These are phyloP conservation scores for Lepidurus arcticus DNA, from an alignment of 1,140 invertebrate species.

Conservation along the genomic window DNA sequence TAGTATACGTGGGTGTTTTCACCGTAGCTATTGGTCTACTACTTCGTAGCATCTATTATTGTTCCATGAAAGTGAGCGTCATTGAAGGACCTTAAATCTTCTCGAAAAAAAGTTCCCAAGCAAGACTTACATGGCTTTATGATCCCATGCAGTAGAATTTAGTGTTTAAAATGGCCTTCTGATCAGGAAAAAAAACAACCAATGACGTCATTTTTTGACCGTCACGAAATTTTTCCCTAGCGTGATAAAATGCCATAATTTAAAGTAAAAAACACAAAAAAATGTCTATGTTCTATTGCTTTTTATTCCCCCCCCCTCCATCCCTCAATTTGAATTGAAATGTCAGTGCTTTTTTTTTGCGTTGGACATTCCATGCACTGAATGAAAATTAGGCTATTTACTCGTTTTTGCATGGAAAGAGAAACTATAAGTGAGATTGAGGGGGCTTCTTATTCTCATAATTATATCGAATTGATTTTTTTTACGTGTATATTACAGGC, in stretches of 20 bases:
- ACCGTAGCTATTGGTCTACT: conserved; percentile 64
- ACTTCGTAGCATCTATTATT: conserved; percentile 76
- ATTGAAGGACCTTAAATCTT: conserved; percentile 63
- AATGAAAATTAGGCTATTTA: background rate
- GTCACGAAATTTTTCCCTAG: background rate
- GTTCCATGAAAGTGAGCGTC: conserved; percentile 79
- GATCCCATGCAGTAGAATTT: background rate
- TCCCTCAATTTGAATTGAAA: background rate
- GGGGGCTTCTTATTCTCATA: conserved; percentile 4
- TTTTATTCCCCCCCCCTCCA: background rate
- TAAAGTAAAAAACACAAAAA: background rate
- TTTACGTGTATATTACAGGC: conserved; percentile 22
- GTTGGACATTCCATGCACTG: conserved; percentile 7
- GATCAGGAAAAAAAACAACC: background rate
- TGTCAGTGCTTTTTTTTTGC: background rate
- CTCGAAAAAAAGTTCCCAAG: background rate
- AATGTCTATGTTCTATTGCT: background rate
- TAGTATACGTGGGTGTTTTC: conserved; percentile 74
- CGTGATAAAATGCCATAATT: background rate
- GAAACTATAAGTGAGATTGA: background rate
- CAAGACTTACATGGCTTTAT: background rate
- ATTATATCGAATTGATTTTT: background rate
- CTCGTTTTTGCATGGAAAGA: background rate
- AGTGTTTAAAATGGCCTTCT: background rate
- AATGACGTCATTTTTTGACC: background rate